Conservation (phyloP, 2,888 invertebrate species). For the Mimas tiliae region DNA sequence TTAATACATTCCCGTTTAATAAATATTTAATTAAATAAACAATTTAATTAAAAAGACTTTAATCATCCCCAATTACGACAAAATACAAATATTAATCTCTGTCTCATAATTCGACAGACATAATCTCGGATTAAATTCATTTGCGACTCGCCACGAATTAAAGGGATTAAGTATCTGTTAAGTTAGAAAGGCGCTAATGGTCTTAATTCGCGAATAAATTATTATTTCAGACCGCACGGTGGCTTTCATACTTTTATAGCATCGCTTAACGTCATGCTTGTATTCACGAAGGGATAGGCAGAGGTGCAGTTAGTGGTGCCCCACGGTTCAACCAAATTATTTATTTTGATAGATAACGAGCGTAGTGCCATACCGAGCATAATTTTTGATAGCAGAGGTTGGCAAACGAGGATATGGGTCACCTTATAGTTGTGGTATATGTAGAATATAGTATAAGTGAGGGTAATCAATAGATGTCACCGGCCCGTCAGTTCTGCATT, state of each 20-base stretch:
- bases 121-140: slow-evolving; percentile 36
- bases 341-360: no score
- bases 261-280: no score
- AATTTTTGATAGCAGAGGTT: no score
- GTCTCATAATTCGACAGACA: slow-evolving; percentile 32
- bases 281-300: no score
- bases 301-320: no score
- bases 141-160: slow-evolving; percentile 36
- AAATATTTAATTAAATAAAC: not conserved
- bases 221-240: slow-evolving; percentile 36
- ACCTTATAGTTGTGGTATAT: no score
- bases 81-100: slow-evolving; percentile 26
- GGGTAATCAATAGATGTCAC: no score
- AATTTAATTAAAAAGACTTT: not conserved
- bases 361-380: no score
- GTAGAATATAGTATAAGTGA: no score
- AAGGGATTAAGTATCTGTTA: slow-evolving; percentile 42
- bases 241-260: slow-evolving; percentile 3
- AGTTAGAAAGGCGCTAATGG: slow-evolving; percentile 44
- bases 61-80: not conserved
- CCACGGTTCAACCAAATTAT: no score
- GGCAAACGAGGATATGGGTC: no score
- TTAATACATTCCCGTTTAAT: not conserved
- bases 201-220: slow-evolving; percentile 46
- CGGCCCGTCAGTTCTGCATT: no score